phyloP scores from a whole-genome alignment of 2,113 vertebrate genomes.

The Ovis canadensis region DNA sequence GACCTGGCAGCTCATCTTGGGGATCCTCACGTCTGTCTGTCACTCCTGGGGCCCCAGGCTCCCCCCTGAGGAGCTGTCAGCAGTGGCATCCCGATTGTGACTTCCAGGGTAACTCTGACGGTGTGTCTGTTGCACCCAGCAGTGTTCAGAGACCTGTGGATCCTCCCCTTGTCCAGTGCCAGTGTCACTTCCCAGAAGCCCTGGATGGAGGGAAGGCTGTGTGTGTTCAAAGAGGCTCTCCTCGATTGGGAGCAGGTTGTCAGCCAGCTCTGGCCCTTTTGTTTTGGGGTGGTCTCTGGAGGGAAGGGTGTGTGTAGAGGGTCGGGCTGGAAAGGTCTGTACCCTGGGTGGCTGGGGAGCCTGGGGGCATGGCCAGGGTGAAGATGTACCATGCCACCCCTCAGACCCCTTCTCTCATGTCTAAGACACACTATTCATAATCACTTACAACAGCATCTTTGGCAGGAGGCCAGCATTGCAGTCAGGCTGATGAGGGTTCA shows the following conservation, averaged over 20 bases:
- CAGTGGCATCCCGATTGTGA: accelerated
- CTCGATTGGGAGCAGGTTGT: neutral
- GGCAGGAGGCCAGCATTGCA: neutral
- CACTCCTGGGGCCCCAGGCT: too few relatives aligned
- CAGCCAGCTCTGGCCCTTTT: neutral
- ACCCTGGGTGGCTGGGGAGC: neutral
- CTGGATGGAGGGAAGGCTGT: neutral
- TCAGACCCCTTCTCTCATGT: neutral
- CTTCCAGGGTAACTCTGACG: accelerated
- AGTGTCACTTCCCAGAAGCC: neutral
- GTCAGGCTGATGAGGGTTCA: neutral
- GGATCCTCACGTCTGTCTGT: neutral
- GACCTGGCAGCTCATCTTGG: neutral
- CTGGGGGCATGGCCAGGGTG: accelerated
- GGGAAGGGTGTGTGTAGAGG: accelerated
- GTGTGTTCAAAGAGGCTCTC: neutral
- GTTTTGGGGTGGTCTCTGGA: neutral
- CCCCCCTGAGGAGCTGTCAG: neutral
- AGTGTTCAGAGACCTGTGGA: neutral
- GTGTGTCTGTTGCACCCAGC: accelerated
- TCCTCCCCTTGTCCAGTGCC: neutral
- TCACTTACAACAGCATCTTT: neutral
- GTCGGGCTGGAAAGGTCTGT: neutral
- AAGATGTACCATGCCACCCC: neutral
- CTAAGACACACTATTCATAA: neutral